Conservation (phyloP, 1,140 invertebrate genomes). For the Neodiprion pinetum region DNA sequence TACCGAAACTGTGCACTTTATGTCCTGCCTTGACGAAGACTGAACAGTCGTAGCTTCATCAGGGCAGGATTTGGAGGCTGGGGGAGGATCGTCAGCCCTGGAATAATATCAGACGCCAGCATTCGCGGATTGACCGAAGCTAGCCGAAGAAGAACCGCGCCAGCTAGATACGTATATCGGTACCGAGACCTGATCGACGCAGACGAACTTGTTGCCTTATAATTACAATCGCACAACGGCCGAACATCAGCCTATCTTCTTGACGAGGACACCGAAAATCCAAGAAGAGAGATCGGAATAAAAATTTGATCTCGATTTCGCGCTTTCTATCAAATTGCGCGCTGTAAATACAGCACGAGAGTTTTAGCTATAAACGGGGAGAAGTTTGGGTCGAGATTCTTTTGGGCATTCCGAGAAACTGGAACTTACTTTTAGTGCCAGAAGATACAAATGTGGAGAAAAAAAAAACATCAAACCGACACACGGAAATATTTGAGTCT, state of each 20-base stretch:
- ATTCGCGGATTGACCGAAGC: neutral
- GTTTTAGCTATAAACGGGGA: neutral
- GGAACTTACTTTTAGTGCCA: too few relatives aligned
- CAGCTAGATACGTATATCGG: neutral
- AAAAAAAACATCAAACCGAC: neutral
- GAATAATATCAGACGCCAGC: neutral
- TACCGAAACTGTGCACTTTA: neutral
- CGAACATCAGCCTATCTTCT: too few relatives aligned
- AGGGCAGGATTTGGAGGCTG: conserved; percentile 13
- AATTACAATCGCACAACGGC: neutral
- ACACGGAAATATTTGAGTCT: too few relatives aligned
- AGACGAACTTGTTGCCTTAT: neutral
- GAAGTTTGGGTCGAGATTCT: neutral
- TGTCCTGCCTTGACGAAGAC: conserved; percentile 12
- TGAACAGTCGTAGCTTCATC: conserved; percentile 24
- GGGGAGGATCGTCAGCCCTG: neutral
- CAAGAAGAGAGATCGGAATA: neutral
- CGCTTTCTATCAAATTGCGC: neutral
- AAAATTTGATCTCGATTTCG: neutral
- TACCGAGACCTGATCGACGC: neutral
- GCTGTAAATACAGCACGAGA: neutral
- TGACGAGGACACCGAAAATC: neutral
- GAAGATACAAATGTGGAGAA: neutral
- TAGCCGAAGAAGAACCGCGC: too few relatives aligned
- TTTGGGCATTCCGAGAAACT: neutral